Percentiles rank a stretch among this genome's conserved stretches.
These are phyloP conservation scores for Schizopygopsis pylzovi DNA, from an alignment of 2,797 vertebrate genomes.

Conservation along the genomic window DNA sequence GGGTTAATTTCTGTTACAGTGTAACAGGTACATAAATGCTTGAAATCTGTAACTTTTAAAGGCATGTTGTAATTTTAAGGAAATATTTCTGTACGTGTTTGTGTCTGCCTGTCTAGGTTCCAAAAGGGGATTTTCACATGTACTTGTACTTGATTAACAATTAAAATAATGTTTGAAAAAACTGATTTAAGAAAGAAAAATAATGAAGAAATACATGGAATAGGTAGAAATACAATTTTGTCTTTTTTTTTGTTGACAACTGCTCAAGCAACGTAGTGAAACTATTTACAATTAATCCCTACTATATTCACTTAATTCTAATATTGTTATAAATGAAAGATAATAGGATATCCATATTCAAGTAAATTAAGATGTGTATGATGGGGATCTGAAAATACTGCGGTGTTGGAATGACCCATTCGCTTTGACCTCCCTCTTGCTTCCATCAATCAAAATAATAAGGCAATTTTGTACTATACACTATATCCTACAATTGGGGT, in stretches of 20 bases:
- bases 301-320: neutral
- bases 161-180: neutral
- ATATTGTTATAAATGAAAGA: neutral
- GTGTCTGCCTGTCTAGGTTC: neutral
- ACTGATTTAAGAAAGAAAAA: neutral
- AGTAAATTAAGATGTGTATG: neutral
- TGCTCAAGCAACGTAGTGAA: neutral
- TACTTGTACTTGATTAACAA: neutral
- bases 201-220: neutral
- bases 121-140: neutral
- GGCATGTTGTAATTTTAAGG: neutral
- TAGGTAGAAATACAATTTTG: neutral
- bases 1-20: neutral
- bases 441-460: slow-evolving; percentile 73
- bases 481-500: slow-evolving; percentile 62
- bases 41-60: neutral
- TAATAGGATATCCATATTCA: neutral
- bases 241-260: neutral
- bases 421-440: neutral
- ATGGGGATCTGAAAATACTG: neutral
- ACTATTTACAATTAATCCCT: neutral
- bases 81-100: neutral
- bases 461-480: slow-evolving; percentile 66
- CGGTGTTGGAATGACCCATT: neutral
- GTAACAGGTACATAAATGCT: neutral